Evolutionary conservation across 2,888 invertebrate species (phyloP), one percentile per base, ranked within the genome.

Genomic region (Eupeodes latifasciatus): DNA sequence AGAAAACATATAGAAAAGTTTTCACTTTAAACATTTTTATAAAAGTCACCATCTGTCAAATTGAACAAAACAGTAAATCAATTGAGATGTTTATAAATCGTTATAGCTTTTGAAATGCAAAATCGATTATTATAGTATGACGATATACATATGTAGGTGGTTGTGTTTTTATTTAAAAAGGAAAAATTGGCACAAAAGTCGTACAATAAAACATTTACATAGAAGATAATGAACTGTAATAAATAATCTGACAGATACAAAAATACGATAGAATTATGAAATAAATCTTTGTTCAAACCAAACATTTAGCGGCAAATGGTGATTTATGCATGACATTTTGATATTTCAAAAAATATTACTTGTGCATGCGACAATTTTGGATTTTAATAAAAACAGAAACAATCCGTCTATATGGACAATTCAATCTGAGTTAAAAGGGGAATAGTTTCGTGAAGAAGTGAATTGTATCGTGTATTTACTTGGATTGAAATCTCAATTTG

Each of bases 201-300:
- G 27, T 57, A 57, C 27, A 27, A 11, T 11, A 5, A 57, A 11
- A 9, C 71, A 82, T 64, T 49, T 69, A 74, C 55, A 62, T 69
- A 78, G 75, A 78, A 62, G 6, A 71, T 64, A 62, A 49, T 62
- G 47, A 14, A 16, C 16, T 57, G 64, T 40, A 7, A 51, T 12
- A 69, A 84, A 66, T 14, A 47, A 76, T 62, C 62, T 49, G 6
- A 53, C 80, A 75, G 83, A 44, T 72, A 12, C 14, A 1, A 44
- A 19, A 14, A 12, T 11, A 34, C 27, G 51, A 71, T 53, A 49
- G 49, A 36, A 47, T 57, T 14, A 67, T 36, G 57, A 5, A 71
- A 27, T 71, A 71, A 57, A 19, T 19, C 7, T 47, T 10, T 57
- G 40, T 44, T n/a, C 27, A n/a, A 71, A 71, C 27, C 27, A 27